Evolutionary conservation across 2,888 invertebrate genomes (phyloP).

Genomic region (Callinectes sapidus): DNA sequence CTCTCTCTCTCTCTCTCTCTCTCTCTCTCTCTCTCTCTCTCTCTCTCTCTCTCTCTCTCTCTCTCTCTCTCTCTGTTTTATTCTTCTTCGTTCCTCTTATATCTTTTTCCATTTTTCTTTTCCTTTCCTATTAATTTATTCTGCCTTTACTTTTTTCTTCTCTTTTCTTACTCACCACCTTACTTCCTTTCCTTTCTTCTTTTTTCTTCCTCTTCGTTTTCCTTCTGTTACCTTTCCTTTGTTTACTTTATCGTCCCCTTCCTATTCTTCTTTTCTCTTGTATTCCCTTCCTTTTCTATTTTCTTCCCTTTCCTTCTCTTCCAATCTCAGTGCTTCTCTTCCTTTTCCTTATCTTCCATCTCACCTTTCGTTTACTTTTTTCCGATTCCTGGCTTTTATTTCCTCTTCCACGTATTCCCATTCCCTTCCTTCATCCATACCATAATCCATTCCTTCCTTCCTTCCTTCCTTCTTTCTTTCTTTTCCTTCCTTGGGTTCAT

Average conservation of each 20-base stretch:
- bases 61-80: too few relatives aligned
- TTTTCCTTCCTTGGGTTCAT: background rate
- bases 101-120: too few relatives aligned
- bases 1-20: conserved; percentile 16
- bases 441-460: background rate
- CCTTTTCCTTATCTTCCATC: too few relatives aligned
- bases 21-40: conserved; percentile 32
- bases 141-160: background rate
- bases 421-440: background rate
- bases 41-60: background rate
- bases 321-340: too few relatives aligned
- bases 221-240: background rate
- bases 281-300: background rate
- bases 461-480: background rate
- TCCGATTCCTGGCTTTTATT: too few relatives aligned
- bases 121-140: too few relatives aligned
- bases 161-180: background rate
- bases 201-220: background rate
- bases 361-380: too few relatives aligned
- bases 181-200: background rate
- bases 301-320: background rate
- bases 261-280: background rate
- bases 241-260: background rate
- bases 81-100: too few relatives aligned
- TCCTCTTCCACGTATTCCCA: too few relatives aligned